A percentile compares a stretch with the other conserved stretches of the same genome.
These are phyloP conservation scores for Phenacoccus solenopsis DNA, from an alignment of 1,140 invertebrate species.

Conservation along the genomic window DNA sequence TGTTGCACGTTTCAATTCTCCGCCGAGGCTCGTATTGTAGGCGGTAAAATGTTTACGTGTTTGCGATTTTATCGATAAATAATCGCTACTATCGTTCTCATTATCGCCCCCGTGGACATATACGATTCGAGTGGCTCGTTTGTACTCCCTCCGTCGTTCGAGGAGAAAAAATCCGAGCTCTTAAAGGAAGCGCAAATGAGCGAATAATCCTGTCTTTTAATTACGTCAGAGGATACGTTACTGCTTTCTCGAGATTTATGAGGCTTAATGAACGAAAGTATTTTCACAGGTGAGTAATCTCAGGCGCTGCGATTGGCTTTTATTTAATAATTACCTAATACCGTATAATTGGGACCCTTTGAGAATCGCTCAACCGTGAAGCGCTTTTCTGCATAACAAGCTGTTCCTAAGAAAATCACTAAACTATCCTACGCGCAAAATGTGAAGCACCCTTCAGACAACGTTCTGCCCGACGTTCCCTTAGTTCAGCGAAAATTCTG, in stretches of 20 bases:
- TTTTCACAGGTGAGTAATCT: conserved; percentile 16
- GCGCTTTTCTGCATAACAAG: conserved; percentile 16
- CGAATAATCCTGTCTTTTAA: not conserved
- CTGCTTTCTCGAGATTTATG: not conserved
- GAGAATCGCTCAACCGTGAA: conserved; percentile 9
- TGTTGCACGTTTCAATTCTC: not conserved
- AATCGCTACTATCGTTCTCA: too few relatives aligned
- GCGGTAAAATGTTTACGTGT: conserved; percentile 11
- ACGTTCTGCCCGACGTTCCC: too few relatives aligned
- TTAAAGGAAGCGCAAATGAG: not conserved
- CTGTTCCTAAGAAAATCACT: conserved; percentile 14
- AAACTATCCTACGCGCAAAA: not conserved
- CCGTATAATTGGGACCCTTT: conserved; percentile 13
- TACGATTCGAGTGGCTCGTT: too few relatives aligned
- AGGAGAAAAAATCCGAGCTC: not conserved
- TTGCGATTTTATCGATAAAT: conserved; percentile 5
- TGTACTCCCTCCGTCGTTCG: not conserved
- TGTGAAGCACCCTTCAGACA: conserved; percentile 7
- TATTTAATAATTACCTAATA: conserved; percentile 18
- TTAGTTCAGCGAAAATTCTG: too few relatives aligned
- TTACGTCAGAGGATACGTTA: not conserved
- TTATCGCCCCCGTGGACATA: too few relatives aligned
- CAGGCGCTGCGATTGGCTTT: conserved; percentile 7
- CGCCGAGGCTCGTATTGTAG: not conserved
- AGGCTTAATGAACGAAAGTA: conserved; percentile 13